These are phyloP conservation scores for Coenonympha glycerion DNA, from an alignment of 2,888 invertebrate genomes.

Conservation along the genomic window DNA sequence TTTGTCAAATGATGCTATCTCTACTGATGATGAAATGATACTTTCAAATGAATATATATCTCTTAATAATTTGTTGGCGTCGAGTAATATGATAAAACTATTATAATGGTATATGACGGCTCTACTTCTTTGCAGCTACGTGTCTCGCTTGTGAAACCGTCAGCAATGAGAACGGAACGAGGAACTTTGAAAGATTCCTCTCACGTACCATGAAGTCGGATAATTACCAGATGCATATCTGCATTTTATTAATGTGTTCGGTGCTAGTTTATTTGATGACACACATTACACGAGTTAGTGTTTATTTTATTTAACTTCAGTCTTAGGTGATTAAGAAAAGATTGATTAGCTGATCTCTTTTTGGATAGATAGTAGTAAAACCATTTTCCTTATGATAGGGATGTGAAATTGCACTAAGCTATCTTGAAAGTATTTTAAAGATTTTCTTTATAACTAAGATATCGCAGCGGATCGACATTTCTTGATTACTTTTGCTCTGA, in stretches of 20 bases:
- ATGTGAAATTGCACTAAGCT: too few species aligned
- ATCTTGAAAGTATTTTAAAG: too few species aligned
- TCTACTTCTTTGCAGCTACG: slow-evolving; percentile 28
- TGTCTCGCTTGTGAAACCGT: slow-evolving; percentile 26
- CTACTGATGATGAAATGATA: too few species aligned
- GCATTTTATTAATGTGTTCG: slow-evolving; percentile 22
- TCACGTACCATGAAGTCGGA: slow-evolving; percentile 29
- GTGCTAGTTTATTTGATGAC: not conserved
- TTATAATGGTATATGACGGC: slow-evolving; percentile 26
- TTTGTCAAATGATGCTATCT: too few species aligned
- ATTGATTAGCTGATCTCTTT: too few species aligned
- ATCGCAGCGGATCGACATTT: too few species aligned
- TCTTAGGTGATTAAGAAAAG: too few species aligned
- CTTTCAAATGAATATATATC: not conserved
- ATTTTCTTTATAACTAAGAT: too few species aligned
- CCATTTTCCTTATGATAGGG: too few species aligned
- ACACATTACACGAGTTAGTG: not conserved
- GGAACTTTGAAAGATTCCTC: slow-evolving; percentile 24
- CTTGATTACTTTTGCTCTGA: too few species aligned
- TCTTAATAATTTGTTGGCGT: slow-evolving; percentile 16
- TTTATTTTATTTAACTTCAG: too few species aligned
- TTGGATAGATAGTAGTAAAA: too few species aligned
- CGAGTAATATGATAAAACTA: slow-evolving; percentile 27
- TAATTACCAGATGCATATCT: slow-evolving; percentile 31
- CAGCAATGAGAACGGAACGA: slow-evolving; percentile 21